These are phyloP conservation scores for Plumapathes pennacea DNA, from an alignment of 92 coral and sea anemone genomes.

Conservation along the genomic window DNA sequence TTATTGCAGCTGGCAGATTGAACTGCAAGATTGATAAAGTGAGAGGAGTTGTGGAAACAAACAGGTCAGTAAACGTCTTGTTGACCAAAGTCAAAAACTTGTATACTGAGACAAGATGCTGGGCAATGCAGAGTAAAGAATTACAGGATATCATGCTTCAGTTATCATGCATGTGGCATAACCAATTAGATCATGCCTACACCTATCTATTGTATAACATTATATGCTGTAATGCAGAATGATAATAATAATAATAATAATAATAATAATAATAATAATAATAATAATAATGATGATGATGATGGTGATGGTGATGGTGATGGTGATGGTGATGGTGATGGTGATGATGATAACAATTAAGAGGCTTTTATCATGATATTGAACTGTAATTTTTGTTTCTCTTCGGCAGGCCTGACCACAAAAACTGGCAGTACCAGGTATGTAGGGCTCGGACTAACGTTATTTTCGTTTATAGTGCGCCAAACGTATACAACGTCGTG, in stretches of 20 bases:
- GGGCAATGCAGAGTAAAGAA: background rate
- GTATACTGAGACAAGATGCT: background rate
- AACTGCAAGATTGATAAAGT: slow-evolving; percentile 99
- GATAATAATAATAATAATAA: background rate
- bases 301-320: background rate
- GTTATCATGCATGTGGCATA: no score
- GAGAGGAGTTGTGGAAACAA: slow-evolving; percentile 98
- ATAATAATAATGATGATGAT: background rate
- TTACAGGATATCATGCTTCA: background rate
- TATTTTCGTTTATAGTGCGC: background rate
- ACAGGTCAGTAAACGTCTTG: slow-evolving; percentile 50
- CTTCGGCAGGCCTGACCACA: slow-evolving; percentile 92
- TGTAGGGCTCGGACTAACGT: no score
- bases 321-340: no score
- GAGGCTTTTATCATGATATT: no score
- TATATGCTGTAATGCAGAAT: no score
- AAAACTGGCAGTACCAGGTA: slow-evolving; percentile 97
- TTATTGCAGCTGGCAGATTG: slow-evolving; percentile 93
- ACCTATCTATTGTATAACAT: no score
- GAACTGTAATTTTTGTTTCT: background rate
- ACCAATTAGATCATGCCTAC: no score
- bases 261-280: background rate
- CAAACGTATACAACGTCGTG: background rate
- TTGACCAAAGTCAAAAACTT: background rate
- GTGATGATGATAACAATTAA: no score